Base-by-base conservation (phyloP, 2,888 invertebrate species). In the Ophion obscuratus region DNA sequence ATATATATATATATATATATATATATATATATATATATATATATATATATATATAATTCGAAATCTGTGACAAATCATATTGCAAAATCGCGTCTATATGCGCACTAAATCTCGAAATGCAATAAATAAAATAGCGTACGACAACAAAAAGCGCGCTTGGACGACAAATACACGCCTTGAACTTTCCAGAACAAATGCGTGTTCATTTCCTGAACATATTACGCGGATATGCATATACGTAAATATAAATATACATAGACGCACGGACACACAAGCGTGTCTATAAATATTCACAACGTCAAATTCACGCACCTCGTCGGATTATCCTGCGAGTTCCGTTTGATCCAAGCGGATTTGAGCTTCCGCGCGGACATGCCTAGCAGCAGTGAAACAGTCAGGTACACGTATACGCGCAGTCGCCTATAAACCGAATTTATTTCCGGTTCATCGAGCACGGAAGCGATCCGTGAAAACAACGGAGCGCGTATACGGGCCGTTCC, bases 301-400 rank as follows among this genome's bases (percentile, higher is more conserved):
- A 40, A 47, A 78, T 31, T 78, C 66, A 59, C 27, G 61, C 47
- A 70, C 61, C 61, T 61, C 68, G 62, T 61, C 27, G 68, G 59
- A 78, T 78, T 70, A 78, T 44, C 40, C 68, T 61, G 24, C 31
- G 68, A 61, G 44, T 78, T 78, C 70, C 70, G 78, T 78, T 78
- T 78, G 68, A 78, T 78, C 67, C 76, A 27, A 31, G 24, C n/a
- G 77, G 77, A 31, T 70, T 78, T 47, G 44, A 61, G 44, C 61
- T 61, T 44, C 36, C 36, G 44, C 61, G 20, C 47, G 24, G 44
- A 36, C 36, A 53, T 66, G 53, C 53, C 53, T 53, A 17, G 17
- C 53, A 53, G 53, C 53, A 53, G 53, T 24, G 10, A 62, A 62
- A 20, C 62, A 4, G 10, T 27, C 62, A 27, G 20, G 62, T 62